Base-by-base conservation (phyloP, 2,113 vertebrate genomes). In the Mirza zaza region DNA sequence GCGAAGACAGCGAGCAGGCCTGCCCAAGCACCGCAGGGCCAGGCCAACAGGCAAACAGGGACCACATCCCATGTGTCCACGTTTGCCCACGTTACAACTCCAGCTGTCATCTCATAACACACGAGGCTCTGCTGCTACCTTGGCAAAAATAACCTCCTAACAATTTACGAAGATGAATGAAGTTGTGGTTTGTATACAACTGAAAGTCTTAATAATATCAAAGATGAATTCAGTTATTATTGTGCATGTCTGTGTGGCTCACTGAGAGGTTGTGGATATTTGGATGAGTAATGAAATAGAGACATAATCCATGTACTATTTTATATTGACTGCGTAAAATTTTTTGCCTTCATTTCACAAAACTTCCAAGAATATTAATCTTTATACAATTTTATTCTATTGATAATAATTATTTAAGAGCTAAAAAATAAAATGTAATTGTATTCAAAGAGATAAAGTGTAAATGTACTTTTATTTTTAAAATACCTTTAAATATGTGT, bases 51-150 rank as follows among this genome's bases (percentile, higher is more conserved):
- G 15, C 5, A 17, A 42, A 34, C 4, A 14, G 12, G 20, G n/a
- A 17, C 36, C 32, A 13, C 7, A 14, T 1, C 0, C n/a, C 14
- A 0, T 1, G 2, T 9, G 39, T 29, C 42, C 11, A 12, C 11
- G 10, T 0, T 6, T 3, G 27, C 14, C 8, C 3, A 36, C 23
- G 18, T 48, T 32, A 32, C 21, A 68, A 23, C 11, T 34, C 81
- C 23, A 45, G 36, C 25, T 8, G 25, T 34, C 45, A n/a, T 25
- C 15, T 73, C 39, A 12, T 68, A 34, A 84, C 14, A 42, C 9
- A 45, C 1, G 7, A 71, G 0, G 65, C 9, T 25, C 50, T 0
- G 34, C 3, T 29, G 36, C 52, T 42, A 21, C 50, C 61, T 65
- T 25, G 52, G 70, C 36, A 50, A 63, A 87, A 80, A 10, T 32